A percentile compares a stretch with the other conserved stretches of the same genome.
Evolutionary conservation across 1,140 invertebrate species (phyloP).

Genomic region (Zaprionus taronus): DNA sequence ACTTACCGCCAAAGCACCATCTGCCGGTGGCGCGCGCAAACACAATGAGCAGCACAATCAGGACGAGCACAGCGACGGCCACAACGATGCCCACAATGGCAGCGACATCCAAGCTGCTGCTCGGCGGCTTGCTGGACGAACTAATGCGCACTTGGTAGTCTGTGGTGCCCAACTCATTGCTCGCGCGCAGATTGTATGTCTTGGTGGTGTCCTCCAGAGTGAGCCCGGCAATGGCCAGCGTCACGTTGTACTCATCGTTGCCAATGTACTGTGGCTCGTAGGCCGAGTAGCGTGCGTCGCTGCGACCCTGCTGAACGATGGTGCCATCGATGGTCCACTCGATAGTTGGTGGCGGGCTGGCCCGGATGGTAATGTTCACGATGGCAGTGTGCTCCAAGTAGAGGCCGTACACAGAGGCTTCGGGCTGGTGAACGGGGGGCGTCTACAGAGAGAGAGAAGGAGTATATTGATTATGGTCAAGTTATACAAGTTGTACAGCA

Average conservation of each 20-base stretch:
- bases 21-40: conserved; percentile 91
- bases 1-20: conserved; percentile 94
- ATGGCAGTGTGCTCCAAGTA: conserved; percentile 88
- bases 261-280: conserved; percentile 85
- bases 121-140: conserved; percentile 85
- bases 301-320: conserved; percentile 85
- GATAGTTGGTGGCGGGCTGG: conserved; percentile 88
- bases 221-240: conserved; percentile 87
- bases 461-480: neutral
- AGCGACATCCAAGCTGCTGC: conserved; percentile 89
- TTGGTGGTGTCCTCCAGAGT: conserved; percentile 91
- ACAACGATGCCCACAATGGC: conserved; percentile 91
- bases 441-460: conserved; percentile 84
- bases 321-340: conserved; percentile 88
- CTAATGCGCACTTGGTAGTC: conserved; percentile 89
- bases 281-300: conserved; percentile 72
- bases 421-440: conserved; percentile 86
- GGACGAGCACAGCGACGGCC: conserved; percentile 87
- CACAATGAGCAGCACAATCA: conserved; percentile 88
- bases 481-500: neutral
- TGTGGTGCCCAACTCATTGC: conserved; percentile 87
- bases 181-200: conserved; percentile 87
- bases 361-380: conserved; percentile 88
- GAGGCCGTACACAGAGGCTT: conserved; percentile 88
- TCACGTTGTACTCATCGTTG: conserved; percentile 88